Evolutionary conservation across 2,888 invertebrate species (phyloP).

Genomic region (Calliopum simillimum): DNA sequence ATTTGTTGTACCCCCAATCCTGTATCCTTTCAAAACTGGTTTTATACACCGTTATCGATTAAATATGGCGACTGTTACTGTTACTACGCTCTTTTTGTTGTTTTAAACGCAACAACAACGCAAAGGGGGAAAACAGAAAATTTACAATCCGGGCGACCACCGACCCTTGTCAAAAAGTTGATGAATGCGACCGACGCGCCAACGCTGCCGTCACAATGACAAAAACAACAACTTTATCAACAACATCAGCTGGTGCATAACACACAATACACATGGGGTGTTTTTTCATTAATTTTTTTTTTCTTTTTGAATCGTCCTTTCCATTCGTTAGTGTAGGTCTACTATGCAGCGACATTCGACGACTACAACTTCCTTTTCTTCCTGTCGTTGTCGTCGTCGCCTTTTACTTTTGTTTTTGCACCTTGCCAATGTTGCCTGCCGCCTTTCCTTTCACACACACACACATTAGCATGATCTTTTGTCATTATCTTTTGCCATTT

Average conservation of each 20-base stretch:
- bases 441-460: not conserved
- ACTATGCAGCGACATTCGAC: not conserved
- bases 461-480: no score
- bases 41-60: conserved; percentile 36
- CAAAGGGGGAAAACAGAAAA: not conserved
- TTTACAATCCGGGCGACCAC: not conserved
- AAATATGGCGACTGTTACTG: conserved; percentile 32
- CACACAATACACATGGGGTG: not conserved
- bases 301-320: conserved; percentile 9
- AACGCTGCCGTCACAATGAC: not conserved
- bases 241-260: not conserved
- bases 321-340: conserved; percentile 7
- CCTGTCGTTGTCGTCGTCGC: not conserved
- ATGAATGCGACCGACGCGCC: conserved; percentile 12
- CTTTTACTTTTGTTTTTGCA: not conserved
- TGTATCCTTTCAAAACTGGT: no score
- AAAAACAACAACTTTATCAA: not conserved
- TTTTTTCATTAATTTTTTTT: conserved; percentile 6
- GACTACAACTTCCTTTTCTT: not conserved
- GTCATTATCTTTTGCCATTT: no score
- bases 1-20: not conserved
- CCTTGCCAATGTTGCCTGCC: not conserved
- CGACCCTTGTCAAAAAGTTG: conserved; percentile 26
- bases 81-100: not conserved
- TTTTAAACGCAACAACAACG: not conserved